A percentile compares a stretch with the other conserved stretches of the same genome.
Conservation (phyloP, 2,113 vertebrate genomes). For the Empidonax traillii region DNA sequence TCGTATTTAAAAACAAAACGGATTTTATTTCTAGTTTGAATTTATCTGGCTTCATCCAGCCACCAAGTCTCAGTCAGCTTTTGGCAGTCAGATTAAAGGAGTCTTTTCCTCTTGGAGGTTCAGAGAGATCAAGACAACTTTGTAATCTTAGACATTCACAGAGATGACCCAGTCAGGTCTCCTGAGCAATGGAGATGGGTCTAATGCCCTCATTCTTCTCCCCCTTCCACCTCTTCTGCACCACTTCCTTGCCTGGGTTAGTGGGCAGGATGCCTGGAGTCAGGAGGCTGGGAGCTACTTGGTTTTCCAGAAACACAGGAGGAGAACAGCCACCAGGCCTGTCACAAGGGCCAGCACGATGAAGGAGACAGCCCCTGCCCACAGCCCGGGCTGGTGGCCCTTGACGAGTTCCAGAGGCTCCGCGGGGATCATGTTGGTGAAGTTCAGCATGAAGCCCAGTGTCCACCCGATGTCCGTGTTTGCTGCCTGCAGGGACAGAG, state of each 20-base stretch:
- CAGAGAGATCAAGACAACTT: not conserved
- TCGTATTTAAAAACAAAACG: not conserved
- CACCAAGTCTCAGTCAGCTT: not conserved
- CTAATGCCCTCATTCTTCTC: not conserved
- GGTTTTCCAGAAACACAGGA: slow-evolving; percentile 45
- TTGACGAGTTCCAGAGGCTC: slow-evolving; percentile 65
- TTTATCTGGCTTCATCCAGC: not conserved
- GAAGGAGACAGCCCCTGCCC: slow-evolving; percentile 77
- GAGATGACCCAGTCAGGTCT: not conserved
- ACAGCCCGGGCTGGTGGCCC: slow-evolving; percentile 67
- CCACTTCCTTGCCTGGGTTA: not conserved
- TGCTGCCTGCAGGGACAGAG: slow-evolving; percentile 74
- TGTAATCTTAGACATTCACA: not conserved
- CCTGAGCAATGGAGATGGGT: not conserved
- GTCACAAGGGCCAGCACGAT: slow-evolving; percentile 40
- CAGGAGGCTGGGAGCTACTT: slow-evolving; percentile 2
- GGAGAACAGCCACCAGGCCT: not conserved
- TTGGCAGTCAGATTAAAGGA: not conserved
- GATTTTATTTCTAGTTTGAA: slow-evolving; percentile 20
- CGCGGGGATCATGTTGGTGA: slow-evolving; percentile 82
- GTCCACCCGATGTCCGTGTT: slow-evolving; percentile 89
- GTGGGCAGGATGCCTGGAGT: not conserved
- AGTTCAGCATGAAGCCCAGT: slow-evolving; percentile 90
- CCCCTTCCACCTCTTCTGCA: not conserved
- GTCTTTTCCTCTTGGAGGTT: not conserved